A percentile compares a stretch with the other conserved stretches of the same genome.
These are phyloP conservation scores for Plutomurus gul DNA, from an alignment of 1,140 invertebrate species.

Conservation along the genomic window DNA sequence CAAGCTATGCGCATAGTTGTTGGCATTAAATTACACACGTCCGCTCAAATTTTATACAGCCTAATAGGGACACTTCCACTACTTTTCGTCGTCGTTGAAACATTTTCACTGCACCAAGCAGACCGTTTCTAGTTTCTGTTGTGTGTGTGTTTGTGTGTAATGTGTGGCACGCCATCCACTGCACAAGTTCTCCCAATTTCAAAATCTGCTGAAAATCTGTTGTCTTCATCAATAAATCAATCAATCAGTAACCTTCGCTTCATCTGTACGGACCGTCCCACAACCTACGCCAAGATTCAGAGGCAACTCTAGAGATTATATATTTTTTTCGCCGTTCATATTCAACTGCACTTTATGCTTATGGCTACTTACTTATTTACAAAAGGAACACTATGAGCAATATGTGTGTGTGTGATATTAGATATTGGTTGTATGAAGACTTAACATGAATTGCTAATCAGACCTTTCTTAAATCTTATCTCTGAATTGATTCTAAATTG, in stretches of 20 bases:
- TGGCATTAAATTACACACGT: constrained; percentile 18
- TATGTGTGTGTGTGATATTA: too few species aligned
- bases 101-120: too few species aligned
- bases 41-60: neutral
- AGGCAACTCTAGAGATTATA: neutral
- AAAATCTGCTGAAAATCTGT: neutral
- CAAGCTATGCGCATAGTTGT: constrained; percentile 8
- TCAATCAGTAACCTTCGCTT: constrained; percentile 26
- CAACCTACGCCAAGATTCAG: constrained; percentile 5
- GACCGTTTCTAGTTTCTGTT: too few species aligned
- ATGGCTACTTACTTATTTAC: too few species aligned
- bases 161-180: too few species aligned
- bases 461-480: too few species aligned
- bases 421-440: too few species aligned
- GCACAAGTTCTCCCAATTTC: neutral
- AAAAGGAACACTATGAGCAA: too few species aligned
- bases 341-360: neutral
- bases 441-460: too few species aligned
- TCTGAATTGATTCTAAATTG: neutral
- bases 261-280: constrained; percentile 17
- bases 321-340: neutral
- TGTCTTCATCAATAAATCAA: constrained; percentile 7
- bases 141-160: too few species aligned
- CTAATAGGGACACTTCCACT: too few species aligned
- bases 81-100: too few species aligned